These are phyloP conservation scores for Prorops nasuta DNA, from an alignment of 1,140 invertebrate species.

Conservation along the genomic window DNA sequence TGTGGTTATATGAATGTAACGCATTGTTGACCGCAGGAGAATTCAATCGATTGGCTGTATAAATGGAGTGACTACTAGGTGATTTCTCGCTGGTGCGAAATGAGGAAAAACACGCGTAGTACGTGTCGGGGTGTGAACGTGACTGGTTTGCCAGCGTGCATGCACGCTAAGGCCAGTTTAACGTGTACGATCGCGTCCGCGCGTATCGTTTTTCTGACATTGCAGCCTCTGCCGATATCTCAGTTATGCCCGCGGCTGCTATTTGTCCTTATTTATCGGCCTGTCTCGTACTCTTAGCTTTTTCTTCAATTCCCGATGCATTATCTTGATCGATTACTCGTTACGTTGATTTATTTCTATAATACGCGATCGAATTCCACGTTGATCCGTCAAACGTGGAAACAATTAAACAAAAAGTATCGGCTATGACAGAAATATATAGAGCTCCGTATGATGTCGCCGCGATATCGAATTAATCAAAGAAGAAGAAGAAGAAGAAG, in stretches of 20 bases:
- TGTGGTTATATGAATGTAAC: too few species aligned
- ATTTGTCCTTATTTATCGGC: constrained; percentile 30
- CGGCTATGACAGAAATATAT: too few species aligned
- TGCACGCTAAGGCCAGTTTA: constrained; percentile 15
- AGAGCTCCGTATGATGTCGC: too few species aligned
- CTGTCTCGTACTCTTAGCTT: constrained; percentile 21
- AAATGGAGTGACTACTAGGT: not conserved
- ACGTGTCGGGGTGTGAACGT: not conserved
- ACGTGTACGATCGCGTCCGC: constrained; percentile 19
- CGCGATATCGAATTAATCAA: too few species aligned
- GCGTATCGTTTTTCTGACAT: constrained; percentile 21
- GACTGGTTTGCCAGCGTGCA: not conserved
- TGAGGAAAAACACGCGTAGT: not conserved
- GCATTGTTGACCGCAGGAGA: too few species aligned
- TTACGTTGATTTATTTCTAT: constrained; percentile 36
- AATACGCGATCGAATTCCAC: constrained; percentile 22
- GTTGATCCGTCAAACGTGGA: constrained; percentile 1
- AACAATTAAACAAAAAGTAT: too few species aligned
- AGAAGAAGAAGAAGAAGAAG: too few species aligned
- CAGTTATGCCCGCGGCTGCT: not conserved
- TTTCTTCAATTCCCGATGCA: constrained; percentile 27
- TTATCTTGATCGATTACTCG: constrained; percentile 35
- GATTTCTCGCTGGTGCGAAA: not conserved
- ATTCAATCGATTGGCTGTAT: not conserved
- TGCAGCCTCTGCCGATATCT: constrained; percentile 15